Evolutionary conservation across 2,113 vertebrate genomes (phyloP).

Genomic region (Puffinus mauretanicus): DNA sequence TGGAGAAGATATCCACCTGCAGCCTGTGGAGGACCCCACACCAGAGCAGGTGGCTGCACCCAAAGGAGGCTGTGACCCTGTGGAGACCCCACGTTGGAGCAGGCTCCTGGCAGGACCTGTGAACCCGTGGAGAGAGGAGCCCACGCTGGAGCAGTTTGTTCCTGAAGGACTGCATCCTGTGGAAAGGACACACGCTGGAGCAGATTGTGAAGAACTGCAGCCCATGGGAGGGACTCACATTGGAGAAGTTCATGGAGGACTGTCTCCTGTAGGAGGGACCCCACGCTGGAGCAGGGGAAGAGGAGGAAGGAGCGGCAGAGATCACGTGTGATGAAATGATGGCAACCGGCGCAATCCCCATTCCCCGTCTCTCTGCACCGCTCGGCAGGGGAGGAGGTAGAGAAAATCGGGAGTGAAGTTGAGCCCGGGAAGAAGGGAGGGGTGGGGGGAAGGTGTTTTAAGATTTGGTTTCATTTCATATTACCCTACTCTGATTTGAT

Average conservation of each 20-base stretch:
- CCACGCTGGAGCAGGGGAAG: rapidly evolving
- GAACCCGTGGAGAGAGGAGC: too few relatives aligned
- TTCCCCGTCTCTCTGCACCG: rapidly evolving
- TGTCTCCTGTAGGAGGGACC: background rate
- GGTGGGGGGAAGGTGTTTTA: background rate
- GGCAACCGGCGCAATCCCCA: rapidly evolving
- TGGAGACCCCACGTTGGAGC: rapidly evolving
- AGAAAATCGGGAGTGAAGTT: background rate
- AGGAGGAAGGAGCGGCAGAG: background rate
- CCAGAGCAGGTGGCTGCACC: background rate
- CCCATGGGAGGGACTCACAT: rapidly evolving
- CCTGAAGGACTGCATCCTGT: rapidly evolving
- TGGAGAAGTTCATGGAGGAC: background rate
- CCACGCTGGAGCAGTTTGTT: background rate
- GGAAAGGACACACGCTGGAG: rapidly evolving
- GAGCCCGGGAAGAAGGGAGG: background rate
- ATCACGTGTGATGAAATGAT: rapidly evolving
- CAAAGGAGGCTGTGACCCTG: background rate
- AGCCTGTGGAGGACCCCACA: background rate
- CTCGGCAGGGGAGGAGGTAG: background rate
- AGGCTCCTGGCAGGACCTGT: background rate
- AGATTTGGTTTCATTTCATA: background rate
- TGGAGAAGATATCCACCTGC: background rate
- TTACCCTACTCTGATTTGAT: background rate
- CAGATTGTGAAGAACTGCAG: background rate